These are phyloP conservation scores for Callithrix jacchus DNA, from an alignment of 2,113 vertebrate species.

Conservation along the genomic window DNA sequence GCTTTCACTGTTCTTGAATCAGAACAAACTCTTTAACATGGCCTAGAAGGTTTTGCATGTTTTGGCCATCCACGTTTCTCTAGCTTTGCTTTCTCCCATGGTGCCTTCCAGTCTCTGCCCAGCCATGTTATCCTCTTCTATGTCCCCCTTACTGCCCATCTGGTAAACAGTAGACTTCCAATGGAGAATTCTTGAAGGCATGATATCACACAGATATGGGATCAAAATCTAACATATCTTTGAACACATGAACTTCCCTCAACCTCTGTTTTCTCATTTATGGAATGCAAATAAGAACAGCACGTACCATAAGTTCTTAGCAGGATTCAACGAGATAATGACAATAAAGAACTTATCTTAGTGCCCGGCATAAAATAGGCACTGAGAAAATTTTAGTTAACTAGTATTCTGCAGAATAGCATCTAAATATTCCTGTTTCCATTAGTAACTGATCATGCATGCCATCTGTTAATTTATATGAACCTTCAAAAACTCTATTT, in stretches of 20 bases:
- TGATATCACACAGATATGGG: not conserved
- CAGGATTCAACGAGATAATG: not conserved
- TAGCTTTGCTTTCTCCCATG: not conserved
- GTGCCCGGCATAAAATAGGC: conserved; percentile 20
- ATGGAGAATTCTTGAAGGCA: not conserved
- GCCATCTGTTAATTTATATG: conserved; percentile 45
- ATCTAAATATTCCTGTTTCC: conserved; percentile 36
- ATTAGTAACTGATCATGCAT: conserved; percentile 15
- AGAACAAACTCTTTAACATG: not conserved
- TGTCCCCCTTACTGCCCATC: not conserved
- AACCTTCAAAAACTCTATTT: conserved; percentile 14
- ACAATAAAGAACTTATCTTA: not conserved
- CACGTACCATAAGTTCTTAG: not conserved
- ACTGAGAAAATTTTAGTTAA: not conserved
- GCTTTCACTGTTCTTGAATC: not conserved
- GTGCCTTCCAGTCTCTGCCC: not conserved
- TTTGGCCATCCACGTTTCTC: not conserved
- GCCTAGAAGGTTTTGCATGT: not conserved
- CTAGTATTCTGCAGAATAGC: not conserved
- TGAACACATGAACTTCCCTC: not conserved
- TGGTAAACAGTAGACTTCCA: not conserved
- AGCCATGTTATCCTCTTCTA: not conserved
- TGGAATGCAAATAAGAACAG: not conserved
- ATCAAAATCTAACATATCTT: not conserved
- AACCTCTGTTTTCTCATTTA: not conserved